phyloP scores from a whole-genome alignment of 2,797 vertebrate genomes.

The Phoeniculus purpureus region DNA sequence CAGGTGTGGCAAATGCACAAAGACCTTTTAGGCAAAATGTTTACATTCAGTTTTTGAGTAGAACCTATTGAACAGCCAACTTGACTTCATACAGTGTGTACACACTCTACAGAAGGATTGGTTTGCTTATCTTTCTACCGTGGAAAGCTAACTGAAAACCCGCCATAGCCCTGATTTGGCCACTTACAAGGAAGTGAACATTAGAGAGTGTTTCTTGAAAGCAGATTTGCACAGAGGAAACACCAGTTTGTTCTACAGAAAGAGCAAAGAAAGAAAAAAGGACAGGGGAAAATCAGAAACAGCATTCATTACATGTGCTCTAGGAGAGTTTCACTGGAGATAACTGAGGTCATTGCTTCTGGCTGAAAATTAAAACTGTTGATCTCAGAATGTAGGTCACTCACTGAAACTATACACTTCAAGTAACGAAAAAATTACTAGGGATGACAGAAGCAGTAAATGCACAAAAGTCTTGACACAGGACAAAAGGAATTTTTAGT shows the following conservation, averaged over 20 bases:
- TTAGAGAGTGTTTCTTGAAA: slow-evolving; percentile 88
- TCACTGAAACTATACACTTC: slow-evolving; percentile 64
- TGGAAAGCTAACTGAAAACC: not conserved
- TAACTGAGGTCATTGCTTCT: slow-evolving; percentile 55
- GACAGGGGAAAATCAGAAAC: slow-evolving; percentile 66
- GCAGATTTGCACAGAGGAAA: slow-evolving; percentile 88
- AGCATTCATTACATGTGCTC: slow-evolving; percentile 52
- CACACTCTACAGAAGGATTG: not conserved
- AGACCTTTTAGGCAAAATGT: not conserved
- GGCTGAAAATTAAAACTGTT: slow-evolving; percentile 55
- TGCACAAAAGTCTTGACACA: slow-evolving; percentile 32
- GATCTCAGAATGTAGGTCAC: slow-evolving; percentile 56
- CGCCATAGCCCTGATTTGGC: slow-evolving; percentile 67
- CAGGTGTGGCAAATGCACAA: not conserved
- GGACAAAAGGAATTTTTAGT: slow-evolving; percentile 59
- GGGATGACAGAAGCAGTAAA: slow-evolving; percentile 51
- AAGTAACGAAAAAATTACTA: slow-evolving; percentile 72
- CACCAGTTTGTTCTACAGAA: slow-evolving; percentile 88
- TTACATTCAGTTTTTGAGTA: not conserved
- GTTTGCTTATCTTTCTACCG: slow-evolving; percentile 14
- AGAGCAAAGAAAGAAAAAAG: slow-evolving; percentile 70
- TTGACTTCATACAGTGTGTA: slow-evolving; percentile 16
- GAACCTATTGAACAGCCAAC: slow-evolving; percentile 51
- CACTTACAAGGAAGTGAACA: slow-evolving; percentile 83
- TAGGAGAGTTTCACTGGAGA: slow-evolving; percentile 59